Base-by-base conservation (phyloP, 2,797 vertebrate genomes). In the Manis javanica region DNA sequence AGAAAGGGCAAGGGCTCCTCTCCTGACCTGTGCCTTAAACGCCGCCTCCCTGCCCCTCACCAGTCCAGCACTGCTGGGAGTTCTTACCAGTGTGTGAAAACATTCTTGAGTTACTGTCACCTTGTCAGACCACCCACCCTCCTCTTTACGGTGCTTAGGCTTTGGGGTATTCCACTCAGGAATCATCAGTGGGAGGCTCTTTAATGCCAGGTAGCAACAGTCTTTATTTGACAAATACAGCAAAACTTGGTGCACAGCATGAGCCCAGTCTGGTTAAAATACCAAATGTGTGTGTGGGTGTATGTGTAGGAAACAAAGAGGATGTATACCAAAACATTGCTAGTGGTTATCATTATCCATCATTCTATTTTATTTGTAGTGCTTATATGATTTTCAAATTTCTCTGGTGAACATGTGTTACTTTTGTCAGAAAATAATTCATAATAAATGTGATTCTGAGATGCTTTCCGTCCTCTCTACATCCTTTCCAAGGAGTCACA, bases 281-380 rank as follows among this genome's bases (percentile, higher is more conserved):
- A 59, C 53, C 5, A 21, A 16, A 18, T 4, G 66, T 37, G 2
- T 29, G 3, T 24, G 5, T 77, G 9, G 2, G 12, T n/a, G 11
- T 4, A 0, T 3, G 16, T 5, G 12, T 42, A 42, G 69, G 46
- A 8, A 11, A 46, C 24, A 18, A 6, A 0, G 16, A 19, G 34
- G 11, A 23, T 19, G 7, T 19, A 7, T 7, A 3, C 23, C 29
- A 3, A 10, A 42, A 10, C 8, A 1, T n/a, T 1, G 4, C 19
- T 0, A 0, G 14, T 9, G 18, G 26, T 29, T 8, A 10, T 12
- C 26, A 8, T 7, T 34, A 4, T 8, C 21, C 0, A 1, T 46
- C 12, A 37, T n/a, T 16, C 21, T 1, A 5, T 42, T 74, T 31
- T 21, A 53, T 59, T 46, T 11, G 26, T 49, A 4, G 34, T 53